These are phyloP conservation scores for Syrphus vitripennis DNA, from an alignment of 2,888 invertebrate genomes.

Conservation along the genomic window DNA sequence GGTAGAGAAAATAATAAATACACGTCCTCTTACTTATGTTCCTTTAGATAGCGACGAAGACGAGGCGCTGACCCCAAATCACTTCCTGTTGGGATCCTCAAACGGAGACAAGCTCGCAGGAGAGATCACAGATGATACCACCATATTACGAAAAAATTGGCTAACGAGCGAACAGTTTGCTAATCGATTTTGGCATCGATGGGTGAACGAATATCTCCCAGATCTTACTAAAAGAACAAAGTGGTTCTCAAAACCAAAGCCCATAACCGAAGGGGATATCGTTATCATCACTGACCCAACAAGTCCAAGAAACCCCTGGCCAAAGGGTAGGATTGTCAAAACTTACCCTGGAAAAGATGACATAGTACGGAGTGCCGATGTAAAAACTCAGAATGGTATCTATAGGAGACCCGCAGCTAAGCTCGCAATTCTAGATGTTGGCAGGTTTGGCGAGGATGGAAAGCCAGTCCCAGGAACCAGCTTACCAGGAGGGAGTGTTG, in stretches of 20 bases:
- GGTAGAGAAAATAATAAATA: conserved; percentile 65
- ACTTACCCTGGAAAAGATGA: not conserved
- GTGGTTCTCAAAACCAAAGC: conserved; percentile 42
- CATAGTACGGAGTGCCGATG: not conserved
- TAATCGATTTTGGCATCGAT: conserved; percentile 49
- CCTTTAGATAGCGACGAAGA: conserved; percentile 30
- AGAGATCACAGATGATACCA: not conserved
- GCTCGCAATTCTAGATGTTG: conserved; percentile 15
- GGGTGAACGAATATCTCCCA: not conserved
- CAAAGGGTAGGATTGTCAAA: conserved; percentile 32
- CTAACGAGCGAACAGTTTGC: conserved; percentile 45
- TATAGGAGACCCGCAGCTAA: conserved; percentile 22
- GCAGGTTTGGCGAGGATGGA: conserved; percentile 7
- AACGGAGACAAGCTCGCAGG: conserved; percentile 8
- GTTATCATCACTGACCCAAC: conserved; percentile 53
- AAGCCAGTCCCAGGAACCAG: not conserved
- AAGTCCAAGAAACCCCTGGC: conserved; percentile 36
- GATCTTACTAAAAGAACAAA: conserved; percentile 46
- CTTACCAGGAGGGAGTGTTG: not conserved
- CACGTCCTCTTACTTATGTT: conserved; percentile 37
- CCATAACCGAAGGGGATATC: conserved; percentile 45
- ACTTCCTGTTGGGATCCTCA: conserved; percentile 55
- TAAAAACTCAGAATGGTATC: conserved; percentile 9
- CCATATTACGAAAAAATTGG: conserved; percentile 1
- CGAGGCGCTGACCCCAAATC: conserved; percentile 70